Conservation (phyloP, 2,113 vertebrate genomes). For the Salminus brasiliensis region DNA sequence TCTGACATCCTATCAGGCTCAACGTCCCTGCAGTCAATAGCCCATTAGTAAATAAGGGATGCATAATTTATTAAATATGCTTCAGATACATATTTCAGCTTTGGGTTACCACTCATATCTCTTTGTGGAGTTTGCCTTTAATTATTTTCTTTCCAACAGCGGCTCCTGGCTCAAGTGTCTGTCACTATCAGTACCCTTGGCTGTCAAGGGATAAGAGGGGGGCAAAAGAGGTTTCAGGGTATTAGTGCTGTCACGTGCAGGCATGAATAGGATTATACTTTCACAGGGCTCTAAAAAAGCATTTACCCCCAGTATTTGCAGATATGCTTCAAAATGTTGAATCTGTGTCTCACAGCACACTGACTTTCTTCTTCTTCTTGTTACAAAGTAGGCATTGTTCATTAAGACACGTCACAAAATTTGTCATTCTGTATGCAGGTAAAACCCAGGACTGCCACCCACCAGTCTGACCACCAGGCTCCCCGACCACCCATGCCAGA, state of each 20-base stretch:
- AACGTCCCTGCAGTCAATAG: conserved; percentile 85
- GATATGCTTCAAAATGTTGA: too few relatives aligned
- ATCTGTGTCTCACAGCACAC: too few relatives aligned
- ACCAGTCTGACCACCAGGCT: too few relatives aligned
- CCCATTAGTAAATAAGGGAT: conserved; percentile 91
- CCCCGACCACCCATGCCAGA: too few relatives aligned
- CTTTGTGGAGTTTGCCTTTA: conserved; percentile 82
- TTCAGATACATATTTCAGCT: conserved; percentile 88
- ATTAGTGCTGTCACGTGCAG: neutral
- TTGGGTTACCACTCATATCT: conserved; percentile 81
- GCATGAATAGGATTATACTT: neutral
- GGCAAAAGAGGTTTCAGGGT: neutral
- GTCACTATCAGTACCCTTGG: conserved; percentile 74
- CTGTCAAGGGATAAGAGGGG: neutral
- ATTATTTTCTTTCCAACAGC: conserved; percentile 81
- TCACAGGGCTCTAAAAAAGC: neutral
- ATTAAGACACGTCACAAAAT: too few relatives aligned
- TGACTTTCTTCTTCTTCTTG: too few relatives aligned
- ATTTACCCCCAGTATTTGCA: too few relatives aligned
- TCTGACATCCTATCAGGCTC: conserved; percentile 84
- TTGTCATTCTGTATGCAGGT: too few relatives aligned
- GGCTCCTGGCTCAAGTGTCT: conserved; percentile 81
- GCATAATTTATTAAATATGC: conserved; percentile 93
- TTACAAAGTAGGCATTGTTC: too few relatives aligned
- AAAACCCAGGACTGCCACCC: too few relatives aligned